phyloP scores from a whole-genome alignment of 2,797 vertebrate species.

The Geotrypetes seraphini region DNA sequence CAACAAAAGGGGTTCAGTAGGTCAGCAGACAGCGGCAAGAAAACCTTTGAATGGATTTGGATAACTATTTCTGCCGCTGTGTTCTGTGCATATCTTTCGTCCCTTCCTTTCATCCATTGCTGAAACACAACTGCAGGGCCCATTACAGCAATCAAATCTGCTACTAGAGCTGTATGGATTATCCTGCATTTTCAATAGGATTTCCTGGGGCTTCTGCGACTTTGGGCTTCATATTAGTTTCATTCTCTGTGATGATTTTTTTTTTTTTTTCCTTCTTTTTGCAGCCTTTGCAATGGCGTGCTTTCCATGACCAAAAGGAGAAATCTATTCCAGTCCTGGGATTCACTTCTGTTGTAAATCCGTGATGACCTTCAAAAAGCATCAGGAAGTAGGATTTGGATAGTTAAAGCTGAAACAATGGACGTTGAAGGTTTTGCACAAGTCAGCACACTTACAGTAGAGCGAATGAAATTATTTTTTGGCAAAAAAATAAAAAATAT shows the following conservation, averaged over 20 bases:
- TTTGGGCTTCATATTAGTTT: conserved; percentile 12
- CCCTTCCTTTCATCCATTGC: conserved; percentile 1
- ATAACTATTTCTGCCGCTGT: conserved; percentile 17
- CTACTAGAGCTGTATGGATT: not conserved
- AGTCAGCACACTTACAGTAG: not conserved
- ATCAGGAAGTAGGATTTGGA: not conserved
- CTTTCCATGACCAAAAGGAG: not conserved
- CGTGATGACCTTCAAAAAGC: not conserved
- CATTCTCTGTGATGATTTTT: not conserved
- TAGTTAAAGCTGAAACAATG: not conserved
- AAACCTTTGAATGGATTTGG: conserved; percentile 26
- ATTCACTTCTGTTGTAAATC: conserved; percentile 3
- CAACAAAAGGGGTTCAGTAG: conserved; percentile 20
- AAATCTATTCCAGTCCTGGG: not conserved
- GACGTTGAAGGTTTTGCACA: not conserved
- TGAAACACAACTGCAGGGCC: conserved; percentile 12
- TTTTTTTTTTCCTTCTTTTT: not conserved
- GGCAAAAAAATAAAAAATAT: too few species aligned
- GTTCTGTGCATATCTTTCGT: conserved; percentile 3
- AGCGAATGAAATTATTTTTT: not conserved
- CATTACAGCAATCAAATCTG: conserved; percentile 25
- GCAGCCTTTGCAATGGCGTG: not conserved
- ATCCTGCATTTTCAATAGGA: conserved; percentile 1
- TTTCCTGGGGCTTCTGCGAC: conserved; percentile 6
- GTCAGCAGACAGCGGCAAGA: conserved; percentile 9